Base-by-base conservation (phyloP, 2,113 vertebrate genomes). In the Henicopernis longicauda region DNA sequence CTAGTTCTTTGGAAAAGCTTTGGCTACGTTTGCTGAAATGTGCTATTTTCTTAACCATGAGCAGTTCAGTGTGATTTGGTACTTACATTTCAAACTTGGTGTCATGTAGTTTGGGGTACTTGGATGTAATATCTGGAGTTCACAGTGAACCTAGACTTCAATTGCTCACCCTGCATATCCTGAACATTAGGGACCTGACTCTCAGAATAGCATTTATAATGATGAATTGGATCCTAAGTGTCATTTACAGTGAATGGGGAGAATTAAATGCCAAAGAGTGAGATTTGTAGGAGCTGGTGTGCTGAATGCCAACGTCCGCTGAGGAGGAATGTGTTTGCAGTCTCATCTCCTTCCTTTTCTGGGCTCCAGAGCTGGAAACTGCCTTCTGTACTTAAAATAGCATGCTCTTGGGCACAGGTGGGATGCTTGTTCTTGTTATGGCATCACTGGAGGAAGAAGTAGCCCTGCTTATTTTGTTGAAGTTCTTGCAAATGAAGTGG, bases 381-480 rank as follows among this genome's bases (percentile, higher is more conserved):
- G 7, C 31, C 16, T 47, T 49, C 16, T 27, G 14, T 54, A 18
- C 13, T 31, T 84, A 12, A 57, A n/a, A 10, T 6, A 57, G 5
- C 14, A 1, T 0, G 2, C 1, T 1, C 13, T 31, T 62, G 40
- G 45, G 15, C 34, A 5, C 47, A 5, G 29, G 18, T 27, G 31
- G 31, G 27, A 49, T 2, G 14, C 21, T 47, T 0, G 2, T n/a
- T 80, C n/a, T 47, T 17, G 13, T 40, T n/a, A 11, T 1, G 26
- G 16, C 15, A 1, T 47, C 4, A 0, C 25, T 40, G 45, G 42
- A n/a, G 31, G 69, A 50, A 58, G 27, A n/a, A 20, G 15, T 9
- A 55, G 17, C 36, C 4, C 0, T 10, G 11, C 26, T 73, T 20
- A 21, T 58, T 38, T 54, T 17, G 9, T 23, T 16, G 13, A 14